Base-by-base conservation (phyloP, 2,797 vertebrate genomes). In the Acipenser transmontanus region DNA sequence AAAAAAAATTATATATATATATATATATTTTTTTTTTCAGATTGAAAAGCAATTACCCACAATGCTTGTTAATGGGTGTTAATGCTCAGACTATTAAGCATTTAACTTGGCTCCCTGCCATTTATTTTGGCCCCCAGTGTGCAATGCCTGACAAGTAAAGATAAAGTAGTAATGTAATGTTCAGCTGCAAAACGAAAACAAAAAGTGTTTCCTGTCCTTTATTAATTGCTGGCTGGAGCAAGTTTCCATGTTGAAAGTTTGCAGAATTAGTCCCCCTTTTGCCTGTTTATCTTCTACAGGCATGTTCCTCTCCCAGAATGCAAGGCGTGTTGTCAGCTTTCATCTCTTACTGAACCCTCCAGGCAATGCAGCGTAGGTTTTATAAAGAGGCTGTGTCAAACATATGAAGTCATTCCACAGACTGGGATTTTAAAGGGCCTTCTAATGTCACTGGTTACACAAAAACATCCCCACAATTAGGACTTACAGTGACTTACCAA, bases 101-200 rank as follows among this genome's bases (percentile, higher is more conserved):
- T 76, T 74, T 73, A 52, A 57, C 7, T 1, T 89, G 87, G 88
- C 86, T 70, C 74, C 65, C 65, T 61, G 82, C 84, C 87, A 82
- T 75, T 79, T 73, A 74, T 81, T 73, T 20, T 56, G 56, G 70
- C 78, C 90, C 87, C 84, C 83, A 81, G 62, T 76, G 85, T 80
- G 79, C 71, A 87, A 81, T 78, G 87, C 86, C 92, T 95, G 94
- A 89, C 78, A 83, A 85, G 82, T 86, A 74, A 79, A 93, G 94
- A 96, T 95, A 96, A 96, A 83, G 82, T 70, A 68, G 74, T 81
- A 82, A 90, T 89, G 90, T 90, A 81, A 90, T 84, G 82, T 90
- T 92, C 81, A 82, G 84, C 86, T 84, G 71, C 84, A 80, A 79
- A 89, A 81, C 81, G 82, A 91, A 91, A 94, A 90, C 86, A 91